phyloP scores from a whole-genome alignment of 2,113 vertebrate genomes.

The Desmodus rotundus region DNA sequence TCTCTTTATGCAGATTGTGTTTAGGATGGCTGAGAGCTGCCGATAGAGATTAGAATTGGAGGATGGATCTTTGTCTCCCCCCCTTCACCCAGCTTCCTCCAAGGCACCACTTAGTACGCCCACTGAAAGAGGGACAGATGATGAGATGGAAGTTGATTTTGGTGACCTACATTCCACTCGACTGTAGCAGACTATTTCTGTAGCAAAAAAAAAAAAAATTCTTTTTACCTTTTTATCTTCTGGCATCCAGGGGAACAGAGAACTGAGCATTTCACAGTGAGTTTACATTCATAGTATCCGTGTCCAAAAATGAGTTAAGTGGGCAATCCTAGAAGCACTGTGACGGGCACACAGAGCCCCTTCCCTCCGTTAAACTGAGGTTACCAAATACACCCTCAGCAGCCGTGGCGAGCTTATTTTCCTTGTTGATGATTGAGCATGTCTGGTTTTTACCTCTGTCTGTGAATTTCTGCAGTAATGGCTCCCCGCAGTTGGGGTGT shows the following conservation, averaged over 20 bases:
- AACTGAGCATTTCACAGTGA: constrained; percentile 9
- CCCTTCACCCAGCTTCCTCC: neutral
- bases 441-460: neutral
- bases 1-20: neutral
- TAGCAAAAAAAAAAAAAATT: neutral
- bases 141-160: constrained; percentile 33
- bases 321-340: neutral
- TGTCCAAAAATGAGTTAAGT: neutral
- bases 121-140: neutral
- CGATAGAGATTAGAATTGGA: neutral
- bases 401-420: neutral
- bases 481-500: neutral
- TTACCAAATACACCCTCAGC: neutral
- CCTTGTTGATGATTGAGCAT: neutral
- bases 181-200: neutral
- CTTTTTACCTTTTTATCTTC: neutral
- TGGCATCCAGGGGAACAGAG: neutral
- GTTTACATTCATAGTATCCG: neutral
- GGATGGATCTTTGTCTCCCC: neutral
- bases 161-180: constrained; percentile 26
- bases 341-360: neutral
- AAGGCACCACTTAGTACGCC: neutral
- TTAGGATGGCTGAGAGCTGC: neutral
- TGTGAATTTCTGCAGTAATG: neutral
- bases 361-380: neutral